Evolutionary conservation across 2,888 invertebrate genomes (phyloP).

Genomic region (Orgyia antiqua): DNA sequence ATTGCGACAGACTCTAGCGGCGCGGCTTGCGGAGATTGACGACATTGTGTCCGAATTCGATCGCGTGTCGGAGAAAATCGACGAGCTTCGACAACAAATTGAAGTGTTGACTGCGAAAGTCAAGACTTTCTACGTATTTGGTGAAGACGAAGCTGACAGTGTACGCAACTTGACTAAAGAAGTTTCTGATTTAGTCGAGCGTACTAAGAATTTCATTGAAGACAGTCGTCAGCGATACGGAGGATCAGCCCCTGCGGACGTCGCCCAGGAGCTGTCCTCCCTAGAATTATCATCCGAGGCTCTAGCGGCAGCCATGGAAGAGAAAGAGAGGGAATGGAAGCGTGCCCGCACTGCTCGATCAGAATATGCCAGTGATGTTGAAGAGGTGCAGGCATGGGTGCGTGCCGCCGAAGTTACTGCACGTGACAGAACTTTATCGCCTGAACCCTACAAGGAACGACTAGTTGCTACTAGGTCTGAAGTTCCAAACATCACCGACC

Average conservation of each 20-base stretch:
- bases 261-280: constrained; percentile 87
- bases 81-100: constrained; percentile 82
- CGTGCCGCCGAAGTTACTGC: constrained; percentile 89
- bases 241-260: constrained; percentile 84
- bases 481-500: constrained; percentile 83
- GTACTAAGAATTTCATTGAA: constrained; percentile 78
- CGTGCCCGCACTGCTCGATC: constrained; percentile 89
- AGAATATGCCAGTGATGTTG: constrained; percentile 88
- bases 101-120: constrained; percentile 82
- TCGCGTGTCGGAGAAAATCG: constrained; percentile 83
- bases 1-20: constrained; percentile 88
- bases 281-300: constrained; percentile 90
- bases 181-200: constrained; percentile 76
- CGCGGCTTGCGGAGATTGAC: constrained; percentile 85
- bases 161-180: constrained; percentile 77
- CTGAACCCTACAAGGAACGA: constrained; percentile 86
- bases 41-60: constrained; percentile 88
- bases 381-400: constrained; percentile 90
- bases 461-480: constrained; percentile 88
- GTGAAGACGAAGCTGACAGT: constrained; percentile 81
- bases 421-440: constrained; percentile 88
- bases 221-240: constrained; percentile 81
- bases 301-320: constrained; percentile 88
- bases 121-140: constrained; percentile 86
- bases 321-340: constrained; percentile 91